Percentiles rank a stretch among this genome's conserved stretches.
Evolutionary conservation across 1,140 invertebrate species (phyloP).

Genomic region (Daktulosphaira vitifoliae): DNA sequence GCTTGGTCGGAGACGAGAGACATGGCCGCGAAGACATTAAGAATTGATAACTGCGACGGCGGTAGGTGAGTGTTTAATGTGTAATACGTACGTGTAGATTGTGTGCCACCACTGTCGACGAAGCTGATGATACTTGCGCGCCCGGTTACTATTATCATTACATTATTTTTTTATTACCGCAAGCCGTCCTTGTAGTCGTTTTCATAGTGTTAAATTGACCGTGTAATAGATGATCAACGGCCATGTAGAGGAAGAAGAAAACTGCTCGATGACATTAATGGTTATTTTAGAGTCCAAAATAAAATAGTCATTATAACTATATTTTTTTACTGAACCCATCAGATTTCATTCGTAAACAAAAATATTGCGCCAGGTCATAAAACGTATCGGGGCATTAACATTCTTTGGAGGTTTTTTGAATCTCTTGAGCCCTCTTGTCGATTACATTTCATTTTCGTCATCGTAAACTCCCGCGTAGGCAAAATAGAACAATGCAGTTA

Average conservation of each 20-base stretch:
- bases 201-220: conserved; percentile 18
- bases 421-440: conserved; percentile 10
- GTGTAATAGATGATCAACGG: conserved; percentile 3
- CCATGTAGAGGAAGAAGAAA: not conserved
- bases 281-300: conserved; percentile 1
- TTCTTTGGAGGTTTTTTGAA: conserved; percentile 29
- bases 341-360: conserved; percentile 1
- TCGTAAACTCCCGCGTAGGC: no score
- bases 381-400: conserved; percentile 24
- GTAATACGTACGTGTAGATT: not conserved
- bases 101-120: not conserved
- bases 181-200: conserved; percentile 6
- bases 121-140: not conserved
- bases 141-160: not conserved
- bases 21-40: not conserved
- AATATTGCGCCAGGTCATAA: conserved; percentile 21
- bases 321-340: not conserved
- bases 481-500: no score
- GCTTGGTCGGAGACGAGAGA: not conserved
- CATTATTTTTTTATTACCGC: not conserved
- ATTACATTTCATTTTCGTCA: conserved; percentile 22
- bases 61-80: not conserved
- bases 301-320: conserved; percentile 27
- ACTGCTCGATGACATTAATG: conserved; percentile 5
- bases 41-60: not conserved